A percentile compares a stretch with the other conserved stretches of the same genome.
Conservation (phyloP, 2,888 invertebrate genomes). For the Hartigia nigra region DNA sequence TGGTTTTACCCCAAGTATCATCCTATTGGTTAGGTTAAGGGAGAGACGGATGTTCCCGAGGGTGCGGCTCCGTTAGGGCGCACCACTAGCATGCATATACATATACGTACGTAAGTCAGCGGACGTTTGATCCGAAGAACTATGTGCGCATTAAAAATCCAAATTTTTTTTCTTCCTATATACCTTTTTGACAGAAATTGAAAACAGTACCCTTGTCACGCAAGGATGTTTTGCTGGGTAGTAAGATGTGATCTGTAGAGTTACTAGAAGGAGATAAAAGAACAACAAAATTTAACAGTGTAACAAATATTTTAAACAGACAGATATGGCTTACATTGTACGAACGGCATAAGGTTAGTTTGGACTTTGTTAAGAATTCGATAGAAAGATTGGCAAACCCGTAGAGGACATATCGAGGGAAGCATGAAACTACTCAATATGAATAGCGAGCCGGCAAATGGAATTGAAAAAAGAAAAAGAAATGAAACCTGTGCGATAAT, state of each 20-base stretch:
- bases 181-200: slow-evolving; percentile 27
- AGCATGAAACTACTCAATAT: background rate
- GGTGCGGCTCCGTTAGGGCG: background rate
- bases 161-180: background rate
- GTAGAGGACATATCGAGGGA: background rate
- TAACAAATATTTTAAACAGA: slow-evolving; percentile 45
- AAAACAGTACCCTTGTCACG: slow-evolving; percentile 23
- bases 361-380: background rate
- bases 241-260: background rate
- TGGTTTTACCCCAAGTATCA: slow-evolving; percentile 1
- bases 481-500: background rate
- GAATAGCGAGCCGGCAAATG: background rate
- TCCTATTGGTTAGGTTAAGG: slow-evolving; percentile 13
- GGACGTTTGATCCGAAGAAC: background rate
- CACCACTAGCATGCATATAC: background rate
- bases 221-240: background rate
- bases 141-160: background rate
- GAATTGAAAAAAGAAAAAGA: background rate
- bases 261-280: slow-evolving; percentile 19
- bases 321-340: slow-evolving; percentile 34
- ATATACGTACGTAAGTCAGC: background rate
- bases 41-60: slow-evolving; percentile 30
- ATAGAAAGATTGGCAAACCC: background rate
- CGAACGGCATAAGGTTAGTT: background rate
- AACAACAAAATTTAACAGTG: slow-evolving; percentile 47